phyloP scores from a whole-genome alignment of 2,797 vertebrate species.

The Neomorphus geoffroyi region DNA sequence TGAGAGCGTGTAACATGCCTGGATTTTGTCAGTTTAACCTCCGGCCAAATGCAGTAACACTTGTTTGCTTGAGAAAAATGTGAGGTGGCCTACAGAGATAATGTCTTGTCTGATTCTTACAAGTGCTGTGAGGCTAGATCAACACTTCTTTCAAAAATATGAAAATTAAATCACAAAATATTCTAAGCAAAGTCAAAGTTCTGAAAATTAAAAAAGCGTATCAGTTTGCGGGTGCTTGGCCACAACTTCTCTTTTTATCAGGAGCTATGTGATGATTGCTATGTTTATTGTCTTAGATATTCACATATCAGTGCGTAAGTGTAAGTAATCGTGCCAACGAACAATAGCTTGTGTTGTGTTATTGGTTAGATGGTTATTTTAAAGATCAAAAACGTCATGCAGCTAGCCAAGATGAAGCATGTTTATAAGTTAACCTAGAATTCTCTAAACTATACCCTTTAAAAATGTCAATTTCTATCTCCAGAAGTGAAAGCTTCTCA shows the following conservation, averaged over 20 bases:
- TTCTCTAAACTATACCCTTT: not conserved
- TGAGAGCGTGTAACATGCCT: not conserved
- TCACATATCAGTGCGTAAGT: fast-evolving
- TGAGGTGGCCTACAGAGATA: not conserved
- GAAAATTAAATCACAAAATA: not conserved
- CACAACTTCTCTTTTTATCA: not conserved
- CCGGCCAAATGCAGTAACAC: not conserved
- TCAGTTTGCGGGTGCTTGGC: not conserved
- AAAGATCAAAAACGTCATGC: conserved; percentile 48
- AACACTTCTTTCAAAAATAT: not conserved
- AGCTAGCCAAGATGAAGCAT: conserved; percentile 29
- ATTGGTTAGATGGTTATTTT: conserved; percentile 7
- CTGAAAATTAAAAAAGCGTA: not conserved
- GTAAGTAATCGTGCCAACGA: not conserved
- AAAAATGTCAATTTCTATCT: not conserved
- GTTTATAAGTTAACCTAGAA: not conserved
- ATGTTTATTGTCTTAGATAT: not conserved
- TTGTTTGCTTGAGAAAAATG: not conserved
- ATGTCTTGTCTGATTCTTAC: not conserved
- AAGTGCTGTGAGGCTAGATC: not conserved
- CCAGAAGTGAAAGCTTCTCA: not conserved
- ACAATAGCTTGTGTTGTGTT: not conserved
- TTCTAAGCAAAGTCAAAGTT: not conserved
- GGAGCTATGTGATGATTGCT: not conserved
- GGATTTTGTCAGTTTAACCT: not conserved